phyloP scores from a whole-genome alignment of 2,888 invertebrate genomes.

The Leucoptera coffeella region DNA sequence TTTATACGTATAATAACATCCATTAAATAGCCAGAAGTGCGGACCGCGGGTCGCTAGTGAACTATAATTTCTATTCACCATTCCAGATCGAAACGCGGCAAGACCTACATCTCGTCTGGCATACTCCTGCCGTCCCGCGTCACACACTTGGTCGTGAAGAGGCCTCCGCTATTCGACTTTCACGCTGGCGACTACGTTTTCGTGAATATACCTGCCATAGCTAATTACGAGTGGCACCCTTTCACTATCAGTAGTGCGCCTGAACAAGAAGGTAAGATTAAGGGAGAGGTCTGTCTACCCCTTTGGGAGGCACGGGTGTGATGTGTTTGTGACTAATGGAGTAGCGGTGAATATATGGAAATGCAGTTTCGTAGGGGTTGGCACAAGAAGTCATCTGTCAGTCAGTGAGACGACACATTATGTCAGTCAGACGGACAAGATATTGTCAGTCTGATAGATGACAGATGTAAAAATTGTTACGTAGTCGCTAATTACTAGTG shows the following conservation, averaged over 20 bases:
- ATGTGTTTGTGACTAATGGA: no score
- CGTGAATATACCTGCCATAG: conserved; percentile 86
- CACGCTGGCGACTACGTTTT: conserved; percentile 93
- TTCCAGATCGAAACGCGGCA: conserved; percentile 69
- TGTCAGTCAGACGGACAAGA: no score
- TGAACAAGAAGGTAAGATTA: conserved; percentile 70
- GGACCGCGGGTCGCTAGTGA: no score
- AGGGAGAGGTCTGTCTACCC: no score
- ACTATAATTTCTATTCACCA: not conserved
- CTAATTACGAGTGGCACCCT: conserved; percentile 94
- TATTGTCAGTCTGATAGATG: no score
- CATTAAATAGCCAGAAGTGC: no score
- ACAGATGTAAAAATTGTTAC: no score
- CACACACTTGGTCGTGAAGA: conserved; percentile 83
- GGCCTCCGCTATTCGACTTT: conserved; percentile 81
- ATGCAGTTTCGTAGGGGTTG: no score
- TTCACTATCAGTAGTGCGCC: conserved; percentile 95
- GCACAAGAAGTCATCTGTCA: no score
- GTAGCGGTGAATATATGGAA: no score
- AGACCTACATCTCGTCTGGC: conserved; percentile 85
- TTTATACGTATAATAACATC: no score
- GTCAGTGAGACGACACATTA: not conserved
- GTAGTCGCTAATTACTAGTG: conserved; percentile 92
- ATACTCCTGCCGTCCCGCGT: conserved; percentile 83
- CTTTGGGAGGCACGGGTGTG: no score